Conservation (phyloP, 2,888 invertebrate species). For the Galerucella pusilla region DNA sequence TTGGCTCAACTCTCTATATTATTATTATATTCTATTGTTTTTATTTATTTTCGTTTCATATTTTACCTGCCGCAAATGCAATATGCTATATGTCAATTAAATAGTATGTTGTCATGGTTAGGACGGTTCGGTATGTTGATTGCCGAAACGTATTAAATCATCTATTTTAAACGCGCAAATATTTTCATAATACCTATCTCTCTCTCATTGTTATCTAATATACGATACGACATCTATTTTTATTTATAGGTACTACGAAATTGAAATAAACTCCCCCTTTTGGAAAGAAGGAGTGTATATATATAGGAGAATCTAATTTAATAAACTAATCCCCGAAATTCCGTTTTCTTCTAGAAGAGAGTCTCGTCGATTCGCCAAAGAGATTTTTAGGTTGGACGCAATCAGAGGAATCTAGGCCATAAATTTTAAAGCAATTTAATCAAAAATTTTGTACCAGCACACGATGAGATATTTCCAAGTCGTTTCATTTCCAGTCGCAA, state of each 20-base stretch:
- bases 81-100: slow-evolving; percentile 9
- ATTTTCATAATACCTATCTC: not conserved
- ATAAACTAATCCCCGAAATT: slow-evolving; percentile 47
- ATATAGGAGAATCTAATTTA: slow-evolving; percentile 40
- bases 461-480: slow-evolving; percentile 57
- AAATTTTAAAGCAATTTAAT: slow-evolving; percentile 61
- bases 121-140: not conserved
- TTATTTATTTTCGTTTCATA: not conserved
- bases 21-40: not conserved
- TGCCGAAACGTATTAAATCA: not conserved
- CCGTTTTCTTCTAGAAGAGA: slow-evolving; percentile 29
- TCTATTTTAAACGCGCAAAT: not conserved
- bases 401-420: slow-evolving; percentile 55
- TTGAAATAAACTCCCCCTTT: not conserved
- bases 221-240: not conserved
- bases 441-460: slow-evolving; percentile 55
- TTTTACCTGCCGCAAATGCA: not conserved
- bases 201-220: not conserved
- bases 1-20: not conserved
- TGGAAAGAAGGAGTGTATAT: slow-evolving; percentile 4
- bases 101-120: slow-evolving; percentile 2
- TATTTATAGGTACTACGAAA: not conserved
- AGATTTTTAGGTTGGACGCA: slow-evolving; percentile 48
- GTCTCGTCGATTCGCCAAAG: slow-evolving; percentile 40
- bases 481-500: slow-evolving; percentile 56